These are phyloP conservation scores for Conus betulinus DNA, from an alignment of 1,140 invertebrate species.

Conservation along the genomic window DNA sequence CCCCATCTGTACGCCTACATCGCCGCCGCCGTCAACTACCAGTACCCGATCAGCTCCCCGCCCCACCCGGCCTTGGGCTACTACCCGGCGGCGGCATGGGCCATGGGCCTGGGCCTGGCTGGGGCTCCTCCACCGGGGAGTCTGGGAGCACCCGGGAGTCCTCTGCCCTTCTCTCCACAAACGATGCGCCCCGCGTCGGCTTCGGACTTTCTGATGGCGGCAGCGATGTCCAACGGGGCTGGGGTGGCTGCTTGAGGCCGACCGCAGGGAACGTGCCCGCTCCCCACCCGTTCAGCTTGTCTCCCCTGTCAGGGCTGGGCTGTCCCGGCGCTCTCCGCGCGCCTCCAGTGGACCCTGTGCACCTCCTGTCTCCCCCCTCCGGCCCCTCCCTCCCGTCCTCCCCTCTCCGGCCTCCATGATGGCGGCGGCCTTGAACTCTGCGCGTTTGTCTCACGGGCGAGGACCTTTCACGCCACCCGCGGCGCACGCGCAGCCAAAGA, in stretches of 20 bases:
- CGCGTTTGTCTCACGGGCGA: background rate
- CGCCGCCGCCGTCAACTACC: conserved; percentile 84
- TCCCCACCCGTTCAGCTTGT: conserved; percentile 2
- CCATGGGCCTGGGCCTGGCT: background rate
- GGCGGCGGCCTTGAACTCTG: background rate
- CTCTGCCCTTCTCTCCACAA: background rate
- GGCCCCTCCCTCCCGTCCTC: background rate
- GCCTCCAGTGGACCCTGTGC: background rate
- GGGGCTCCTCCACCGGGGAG: background rate
- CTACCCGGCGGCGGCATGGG: conserved; percentile 1
- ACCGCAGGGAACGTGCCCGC: background rate
- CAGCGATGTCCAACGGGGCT: background rate
- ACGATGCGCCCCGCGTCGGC: background rate
- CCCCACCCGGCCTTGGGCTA: conserved; percentile 46
- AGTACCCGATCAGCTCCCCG: conserved; percentile 68
- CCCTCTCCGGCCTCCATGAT: background rate
- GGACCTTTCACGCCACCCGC: background rate
- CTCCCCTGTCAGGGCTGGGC: background rate
- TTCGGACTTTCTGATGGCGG: conserved; percentile 5
- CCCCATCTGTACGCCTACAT: conserved; percentile 93
- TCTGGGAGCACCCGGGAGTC: background rate
- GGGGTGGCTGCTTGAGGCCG: background rate
- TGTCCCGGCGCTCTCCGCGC: background rate
- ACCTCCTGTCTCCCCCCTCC: conserved; percentile 3
- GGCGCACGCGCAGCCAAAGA: background rate